Percentiles rank a stretch among this genome's conserved stretches.
phyloP scores from a whole-genome alignment of 2,888 invertebrate genomes.

The Ecliptopera silaceata region DNA sequence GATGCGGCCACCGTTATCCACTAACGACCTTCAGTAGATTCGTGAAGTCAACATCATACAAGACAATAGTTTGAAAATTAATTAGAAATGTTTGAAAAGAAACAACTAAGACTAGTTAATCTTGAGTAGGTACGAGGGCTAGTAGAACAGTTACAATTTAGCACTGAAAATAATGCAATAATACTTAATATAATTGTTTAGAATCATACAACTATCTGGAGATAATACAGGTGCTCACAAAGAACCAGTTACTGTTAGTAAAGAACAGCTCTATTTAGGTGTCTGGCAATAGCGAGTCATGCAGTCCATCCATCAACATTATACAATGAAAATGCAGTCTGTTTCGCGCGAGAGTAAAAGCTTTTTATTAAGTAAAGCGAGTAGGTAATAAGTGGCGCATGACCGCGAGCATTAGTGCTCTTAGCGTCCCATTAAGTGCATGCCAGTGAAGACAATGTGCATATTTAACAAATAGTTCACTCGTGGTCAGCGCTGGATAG shows the following conservation, averaged over 20 bases:
- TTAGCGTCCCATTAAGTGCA: conserved; percentile 42
- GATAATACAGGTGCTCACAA: no score
- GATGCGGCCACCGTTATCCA: background rate
- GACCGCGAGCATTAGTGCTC: conserved; percentile 37
- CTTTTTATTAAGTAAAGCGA: conserved; percentile 19
- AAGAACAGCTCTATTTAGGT: background rate
- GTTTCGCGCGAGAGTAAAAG: conserved; percentile 20
- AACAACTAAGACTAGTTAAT: no score
- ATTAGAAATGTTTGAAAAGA: no score
- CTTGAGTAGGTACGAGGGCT: no score
- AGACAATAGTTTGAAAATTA: no score
- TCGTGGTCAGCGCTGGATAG: conserved; percentile 52
- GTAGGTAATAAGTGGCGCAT: conserved; percentile 33
- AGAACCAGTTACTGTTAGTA: no score
- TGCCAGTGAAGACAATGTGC: conserved; percentile 45
- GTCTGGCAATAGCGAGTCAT: background rate
- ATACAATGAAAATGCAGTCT: conserved; percentile 1
- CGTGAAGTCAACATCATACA: no score
- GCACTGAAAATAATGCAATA: no score
- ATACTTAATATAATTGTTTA: no score
- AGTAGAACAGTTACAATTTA: no score
- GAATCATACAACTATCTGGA: no score
- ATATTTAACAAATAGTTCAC: conserved; percentile 57
- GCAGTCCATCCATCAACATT: background rate
- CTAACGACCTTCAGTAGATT: no score